Conservation (phyloP, 1,140 invertebrate species). For the Anoplolepis gracilipes region DNA sequence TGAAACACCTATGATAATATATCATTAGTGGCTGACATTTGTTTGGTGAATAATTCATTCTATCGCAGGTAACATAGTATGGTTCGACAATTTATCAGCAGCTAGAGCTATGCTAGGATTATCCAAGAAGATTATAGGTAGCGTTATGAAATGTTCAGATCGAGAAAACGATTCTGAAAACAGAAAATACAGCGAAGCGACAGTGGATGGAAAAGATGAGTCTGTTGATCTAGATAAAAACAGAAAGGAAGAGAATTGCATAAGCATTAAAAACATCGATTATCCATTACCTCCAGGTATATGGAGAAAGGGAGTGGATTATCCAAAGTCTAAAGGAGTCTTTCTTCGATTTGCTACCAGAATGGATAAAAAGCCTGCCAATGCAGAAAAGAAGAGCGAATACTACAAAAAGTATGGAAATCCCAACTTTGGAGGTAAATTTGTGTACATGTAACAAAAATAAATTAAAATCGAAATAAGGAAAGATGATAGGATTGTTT, state of each 20-base stretch:
- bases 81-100: slow-evolving; percentile 90
- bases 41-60: not conserved
- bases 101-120: slow-evolving; percentile 89
- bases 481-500: not conserved
- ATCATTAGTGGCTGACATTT: not conserved
- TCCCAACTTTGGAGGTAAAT: slow-evolving; percentile 88
- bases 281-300: slow-evolving; percentile 89
- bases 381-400: slow-evolving; percentile 88
- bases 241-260: slow-evolving; percentile 74
- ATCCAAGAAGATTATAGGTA: slow-evolving; percentile 85
- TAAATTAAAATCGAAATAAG: not conserved
- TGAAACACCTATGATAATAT: not conserved
- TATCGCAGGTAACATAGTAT: slow-evolving; percentile 90
- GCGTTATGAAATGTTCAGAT: slow-evolving; percentile 25
- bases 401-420: slow-evolving; percentile 90
- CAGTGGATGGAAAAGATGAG: slow-evolving; percentile 67
- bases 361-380: slow-evolving; percentile 88
- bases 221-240: slow-evolving; percentile 66
- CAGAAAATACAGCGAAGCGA: slow-evolving; percentile 40
- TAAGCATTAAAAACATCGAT: slow-evolving; percentile 85
- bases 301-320: slow-evolving; percentile 90
- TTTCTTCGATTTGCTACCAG: slow-evolving; percentile 91
- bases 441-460: not conserved
- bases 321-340: slow-evolving; percentile 89
- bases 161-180: slow-evolving; percentile 46